Base-by-base conservation (phyloP, 2,797 vertebrate species). In the Sebastes trivittatus region DNA sequence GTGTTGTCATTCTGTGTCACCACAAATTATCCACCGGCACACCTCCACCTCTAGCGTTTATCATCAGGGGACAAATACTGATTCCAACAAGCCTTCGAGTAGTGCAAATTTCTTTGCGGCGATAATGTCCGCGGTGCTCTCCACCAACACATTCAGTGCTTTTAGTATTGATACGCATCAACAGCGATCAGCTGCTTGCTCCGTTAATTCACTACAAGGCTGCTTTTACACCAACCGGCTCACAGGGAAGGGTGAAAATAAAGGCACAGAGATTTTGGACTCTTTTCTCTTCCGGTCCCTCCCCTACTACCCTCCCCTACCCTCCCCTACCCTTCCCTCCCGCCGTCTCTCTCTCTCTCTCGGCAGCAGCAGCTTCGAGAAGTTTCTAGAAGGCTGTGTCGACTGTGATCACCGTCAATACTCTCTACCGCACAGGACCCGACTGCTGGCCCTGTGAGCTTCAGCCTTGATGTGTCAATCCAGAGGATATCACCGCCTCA, bases 221-320 rank as follows among this genome's bases (percentile, higher is more conserved):
- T 80, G 73, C 75, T 75, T 64, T 61, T 30, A n/a, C 27, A 86
- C 62, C 14, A 71, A 84, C 74, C 11, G 9, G 64, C 23, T 77
- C 66, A 82, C 77, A 77, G 72, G 80, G 75, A 82, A 85, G 77
- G 82, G 65, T 78, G 80, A 89, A 91, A 90, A 90, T 88, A 86
- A 94, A 95, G 91, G 90, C 94, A 95, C 92, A 86, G 80, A 88
- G 81, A 89, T 49, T 29, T 87, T 80, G 83, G 75, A 88, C 67
- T 82, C 25, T 16, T 18, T 52, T 54, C 72, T 84, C 78, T 60
- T 14, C 60, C 63, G 30, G 54, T 76, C 81, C 72, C 59, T 64
- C 36, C 4, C 11, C 34, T 34, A 0, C 54, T 64, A 23, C 77
- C 69, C 71, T 60, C 64, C 78, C 29, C 32, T 32, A 3, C 81